Evolutionary conservation across 2,797 vertebrate species (phyloP).

Genomic region (Borostomias antarcticus): DNA sequence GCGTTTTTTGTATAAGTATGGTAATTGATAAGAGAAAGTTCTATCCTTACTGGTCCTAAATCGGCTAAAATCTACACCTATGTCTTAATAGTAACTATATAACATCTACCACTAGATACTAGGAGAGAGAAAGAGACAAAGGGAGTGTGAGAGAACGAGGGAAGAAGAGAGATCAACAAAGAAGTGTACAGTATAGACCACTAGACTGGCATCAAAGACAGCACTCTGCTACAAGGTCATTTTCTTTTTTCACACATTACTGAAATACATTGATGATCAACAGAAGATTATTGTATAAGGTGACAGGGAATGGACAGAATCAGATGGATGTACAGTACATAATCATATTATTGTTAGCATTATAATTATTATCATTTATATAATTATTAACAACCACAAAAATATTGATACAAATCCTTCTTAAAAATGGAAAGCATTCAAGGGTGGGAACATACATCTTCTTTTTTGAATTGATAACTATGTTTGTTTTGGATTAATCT

Average conservation of each 20-base stretch:
- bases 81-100: slow-evolving; percentile 86
- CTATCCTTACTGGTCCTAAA: slow-evolving; percentile 96
- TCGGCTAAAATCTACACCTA: slow-evolving; percentile 88
- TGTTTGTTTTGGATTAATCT: slow-evolving; percentile 55
- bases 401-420: slow-evolving; percentile 80
- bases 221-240: slow-evolving; percentile 83
- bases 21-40: slow-evolving; percentile 86
- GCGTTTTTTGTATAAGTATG: slow-evolving; percentile 75
- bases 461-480: slow-evolving; percentile 35
- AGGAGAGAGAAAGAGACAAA: slow-evolving; percentile 78
- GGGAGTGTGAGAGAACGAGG: slow-evolving; percentile 49
- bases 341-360: slow-evolving; percentile 64
- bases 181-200: slow-evolving; percentile 73
- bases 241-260: slow-evolving; percentile 82
- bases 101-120: slow-evolving; percentile 91
- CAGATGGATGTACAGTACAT: slow-evolving; percentile 83
- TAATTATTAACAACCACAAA: slow-evolving; percentile 82
- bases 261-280: slow-evolving; percentile 85
- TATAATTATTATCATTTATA: slow-evolving; percentile 65
- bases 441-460: slow-evolving; percentile 76
- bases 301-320: slow-evolving; percentile 78
- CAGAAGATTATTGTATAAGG: slow-evolving; percentile 81
- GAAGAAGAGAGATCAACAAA: slow-evolving; percentile 49
- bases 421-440: slow-evolving; percentile 69
- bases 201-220: slow-evolving; percentile 88